Base-by-base conservation (phyloP, 2,113 vertebrate species). In the Sander vitreus region DNA sequence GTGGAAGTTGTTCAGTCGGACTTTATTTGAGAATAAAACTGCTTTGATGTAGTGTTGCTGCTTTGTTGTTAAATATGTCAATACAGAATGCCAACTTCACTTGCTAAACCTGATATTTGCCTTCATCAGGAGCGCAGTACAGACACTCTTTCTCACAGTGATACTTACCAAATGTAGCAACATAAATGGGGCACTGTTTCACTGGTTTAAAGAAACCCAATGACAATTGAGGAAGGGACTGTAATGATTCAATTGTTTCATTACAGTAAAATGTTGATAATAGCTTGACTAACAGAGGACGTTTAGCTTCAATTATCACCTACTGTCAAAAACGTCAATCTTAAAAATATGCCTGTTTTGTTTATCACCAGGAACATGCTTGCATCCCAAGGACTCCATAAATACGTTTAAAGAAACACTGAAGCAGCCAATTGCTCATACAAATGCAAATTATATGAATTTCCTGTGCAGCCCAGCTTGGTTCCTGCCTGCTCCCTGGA, bases 401-500 rank as follows among this genome's bases (percentile, higher is more conserved):
- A 39, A 72, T 63, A 74, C 7, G 14, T 55, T 23, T 23, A 6
- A 76, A 73, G 45, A 76, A 85, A 65, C 60, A n/a, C 43, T n/a
- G 58, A 78, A 78, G 53, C 53, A 59, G 4, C 45, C 8, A 30
- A 45, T 65, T 78, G 7, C 30, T 63, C 48, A 45, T 53, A 14
- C 76, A 89, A 27, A 54, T 55, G 58, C 5, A 39, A 55, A 36
- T 79, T 18, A 18, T 21, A 36, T 57, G 30, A 85, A 69, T 70
- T 76, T 80, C 69, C 71, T 21, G 30, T 47, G 15, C 63, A 78
- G 66, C 69, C 69, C 2, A 3, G 30, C 57, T 36, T 81, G 80
- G 88, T 54, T 77, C 63, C 15, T 0, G 53, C 39, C 36, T 78
- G 51, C 65, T 84, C 58, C 0, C 64, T 73, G 25, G 55, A 76